Evolutionary conservation across 2,888 invertebrate species (phyloP), one percentile per base, ranked within the genome.

Genomic region (Habrosyne pyritoides): DNA sequence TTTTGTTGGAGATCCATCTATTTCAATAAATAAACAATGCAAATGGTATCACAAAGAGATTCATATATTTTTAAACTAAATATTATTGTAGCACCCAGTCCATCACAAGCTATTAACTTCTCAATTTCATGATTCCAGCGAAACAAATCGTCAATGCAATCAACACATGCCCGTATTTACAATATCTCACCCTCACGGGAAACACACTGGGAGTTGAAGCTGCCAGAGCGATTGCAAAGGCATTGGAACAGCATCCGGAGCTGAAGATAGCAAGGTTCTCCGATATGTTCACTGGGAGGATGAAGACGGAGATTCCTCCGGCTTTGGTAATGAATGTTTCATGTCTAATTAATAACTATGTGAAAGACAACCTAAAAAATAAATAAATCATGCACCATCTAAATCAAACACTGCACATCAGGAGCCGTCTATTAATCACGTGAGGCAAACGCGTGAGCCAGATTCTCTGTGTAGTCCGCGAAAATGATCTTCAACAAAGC

Each of bases 271-370:
- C 98, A 0, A 86, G 97, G 54, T 99, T 99, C 97, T 98, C 98
- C 59, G 99, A 99, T 78, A 95, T 99, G 94, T 99, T 99, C 82
- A 99, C 99, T 0, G 97, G 99, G 0, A 93, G 99, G 52, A 94
- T 98, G 89, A 99, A 99, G 86, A 94, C 96, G 0, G 99, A 99
- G 92, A 99, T 99, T 77, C 99, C 99, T 0, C 94, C 95, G 46
- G 98, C 99, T 7, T 84, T 99, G 82, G 96, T 96, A 30, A 47
- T 22, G 21, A 21, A 42, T 5, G 22, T 42, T 47, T 21, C 33
- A 10, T 3, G 12, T n/a, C n/a, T 33, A 12, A n/a, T 3, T 14
- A 7, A 24, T 12, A 2, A 0, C 12, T 26, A 1, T 28, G 28
- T 28, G 10, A 10, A n/a, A n/a, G n/a, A n/a, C n/a, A n/a, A n/a